Evolutionary conservation across 2,888 invertebrate species (phyloP), one percentile per base, ranked within the genome.

Genomic region (Melanotus villosus): DNA sequence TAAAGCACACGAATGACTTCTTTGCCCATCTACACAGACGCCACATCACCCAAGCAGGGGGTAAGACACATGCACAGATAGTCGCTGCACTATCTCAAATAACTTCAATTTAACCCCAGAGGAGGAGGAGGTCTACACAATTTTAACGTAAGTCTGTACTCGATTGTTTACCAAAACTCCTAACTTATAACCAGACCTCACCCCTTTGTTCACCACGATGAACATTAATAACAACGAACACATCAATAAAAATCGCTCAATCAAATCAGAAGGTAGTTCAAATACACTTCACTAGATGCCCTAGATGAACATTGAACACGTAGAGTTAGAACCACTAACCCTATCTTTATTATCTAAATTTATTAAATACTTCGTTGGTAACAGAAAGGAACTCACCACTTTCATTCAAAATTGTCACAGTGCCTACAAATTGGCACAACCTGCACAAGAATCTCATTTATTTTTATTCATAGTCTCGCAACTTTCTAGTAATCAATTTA

Each of bases 391-490:
- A 43, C 16, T 43, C 2, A 43, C 16, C 16, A 43, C 16, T 5
- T 26, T 26, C 7, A 26, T 26, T 26, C 26, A 26, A 26, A 26
- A 26, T 26, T 26, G 26, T 26, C 7, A 43, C 16, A 18, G 18
- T 12, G 54, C 54, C 5, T 54, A 12, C 16, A 1, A 30, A 34
- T 19, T 54, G 14, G 54, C 54, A 16, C 18, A 14, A 10, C 34
- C 54, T 9, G 18, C n/a, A 1, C 30, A 34, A 1, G 14, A 2
- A 1, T 6, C 12, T 1, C 6, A 30, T 26, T 32, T 54, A 16
- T 54, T 54, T 34, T 16, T 54, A 12, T 54, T 14, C 19, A n/a
- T 34, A n/a, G n/a, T n/a, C n/a, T n/a, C n/a, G n/a, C n/a, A n/a
- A n/a, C n/a, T n/a, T n/a, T n/a, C n/a, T n/a, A n/a, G n/a, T n/a